phyloP scores from a whole-genome alignment of 2,113 vertebrate genomes.

The Pelmatolapia mariae region DNA sequence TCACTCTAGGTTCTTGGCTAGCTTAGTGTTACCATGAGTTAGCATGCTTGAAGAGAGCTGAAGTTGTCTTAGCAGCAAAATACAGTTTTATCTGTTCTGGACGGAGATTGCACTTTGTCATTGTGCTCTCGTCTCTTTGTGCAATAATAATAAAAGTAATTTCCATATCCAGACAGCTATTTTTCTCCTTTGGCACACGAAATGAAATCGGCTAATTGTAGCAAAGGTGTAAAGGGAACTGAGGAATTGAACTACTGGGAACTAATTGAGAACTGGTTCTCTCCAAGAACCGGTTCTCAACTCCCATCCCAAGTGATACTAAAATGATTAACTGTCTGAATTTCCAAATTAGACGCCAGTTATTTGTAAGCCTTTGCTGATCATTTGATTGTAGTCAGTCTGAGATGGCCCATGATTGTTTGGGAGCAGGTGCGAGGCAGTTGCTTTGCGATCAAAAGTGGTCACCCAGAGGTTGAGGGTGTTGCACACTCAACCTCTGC shows the following conservation, averaged over 20 bases:
- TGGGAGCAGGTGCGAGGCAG: not conserved
- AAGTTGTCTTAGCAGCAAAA: not conserved
- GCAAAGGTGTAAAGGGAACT: not conserved
- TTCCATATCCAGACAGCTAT: not conserved
- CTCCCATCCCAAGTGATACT: not conserved
- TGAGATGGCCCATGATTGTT: not conserved
- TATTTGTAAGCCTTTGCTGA: not conserved
- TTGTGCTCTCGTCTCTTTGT: not conserved
- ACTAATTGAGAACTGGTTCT: not conserved
- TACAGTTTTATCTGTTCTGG: not conserved
- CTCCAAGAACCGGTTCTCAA: not conserved
- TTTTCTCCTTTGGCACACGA: not conserved
- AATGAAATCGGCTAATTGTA: not conserved
- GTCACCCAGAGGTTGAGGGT: not conserved
- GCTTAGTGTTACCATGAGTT: not conserved
- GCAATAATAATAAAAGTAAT: not conserved
- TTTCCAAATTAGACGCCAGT: not conserved
- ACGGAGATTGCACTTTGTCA: not conserved
- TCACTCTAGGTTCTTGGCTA: not conserved
- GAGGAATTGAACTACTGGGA: not conserved
- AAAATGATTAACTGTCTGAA: not conserved
- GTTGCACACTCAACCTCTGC: not conserved
- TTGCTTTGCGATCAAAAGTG: not conserved
- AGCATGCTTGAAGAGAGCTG: not conserved
- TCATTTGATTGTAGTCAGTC: not conserved